Percentiles rank a stretch among this genome's conserved stretches.
Evolutionary conservation across 2,113 vertebrate species (phyloP).

Genomic region (Pterophyllum scalare): DNA sequence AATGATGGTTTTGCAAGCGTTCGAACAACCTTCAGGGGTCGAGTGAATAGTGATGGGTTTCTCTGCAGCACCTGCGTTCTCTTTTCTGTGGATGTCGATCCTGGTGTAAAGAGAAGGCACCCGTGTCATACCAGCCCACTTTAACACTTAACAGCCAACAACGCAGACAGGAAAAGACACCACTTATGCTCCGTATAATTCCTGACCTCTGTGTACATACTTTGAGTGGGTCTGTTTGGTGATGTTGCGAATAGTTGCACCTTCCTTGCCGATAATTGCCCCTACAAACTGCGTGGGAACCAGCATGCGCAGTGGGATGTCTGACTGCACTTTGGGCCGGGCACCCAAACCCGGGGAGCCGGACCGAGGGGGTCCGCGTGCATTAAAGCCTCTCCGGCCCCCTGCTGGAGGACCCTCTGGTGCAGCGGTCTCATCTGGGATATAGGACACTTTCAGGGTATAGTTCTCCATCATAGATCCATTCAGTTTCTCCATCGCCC

Average conservation of each 20-base stretch:
- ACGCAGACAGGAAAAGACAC: neutral
- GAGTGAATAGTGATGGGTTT: slow-evolving; percentile 98
- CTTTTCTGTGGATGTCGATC: slow-evolving; percentile 98
- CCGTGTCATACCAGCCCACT: neutral
- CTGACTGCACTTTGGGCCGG: slow-evolving; percentile 90
- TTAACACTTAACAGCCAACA: neutral
- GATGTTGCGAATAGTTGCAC: slow-evolving; percentile 96
- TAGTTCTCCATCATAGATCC: slow-evolving; percentile 95
- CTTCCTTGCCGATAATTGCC: slow-evolving; percentile 98
- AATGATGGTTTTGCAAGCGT: slow-evolving; percentile 95
- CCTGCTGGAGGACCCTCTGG: slow-evolving; percentile 78
- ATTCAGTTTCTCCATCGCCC: slow-evolving; percentile 96
- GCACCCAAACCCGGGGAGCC: slow-evolving; percentile 87
- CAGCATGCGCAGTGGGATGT: slow-evolving; percentile 92
- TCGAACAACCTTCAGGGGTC: slow-evolving; percentile 94
- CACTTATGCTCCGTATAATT: neutral
- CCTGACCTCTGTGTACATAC: slow-evolving; percentile 77
- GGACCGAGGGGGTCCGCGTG: slow-evolving; percentile 89
- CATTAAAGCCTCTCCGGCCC: slow-evolving; percentile 86
- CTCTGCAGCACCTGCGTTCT: slow-evolving; percentile 96
- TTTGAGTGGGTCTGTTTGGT: slow-evolving; percentile 99
- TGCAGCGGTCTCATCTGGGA: slow-evolving; percentile 91
- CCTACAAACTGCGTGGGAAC: slow-evolving; percentile 98
- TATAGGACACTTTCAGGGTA: slow-evolving; percentile 94
- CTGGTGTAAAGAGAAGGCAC: slow-evolving; percentile 64